Conservation (phyloP, 2,888 invertebrate genomes). For the Ochropacha duplaris region DNA sequence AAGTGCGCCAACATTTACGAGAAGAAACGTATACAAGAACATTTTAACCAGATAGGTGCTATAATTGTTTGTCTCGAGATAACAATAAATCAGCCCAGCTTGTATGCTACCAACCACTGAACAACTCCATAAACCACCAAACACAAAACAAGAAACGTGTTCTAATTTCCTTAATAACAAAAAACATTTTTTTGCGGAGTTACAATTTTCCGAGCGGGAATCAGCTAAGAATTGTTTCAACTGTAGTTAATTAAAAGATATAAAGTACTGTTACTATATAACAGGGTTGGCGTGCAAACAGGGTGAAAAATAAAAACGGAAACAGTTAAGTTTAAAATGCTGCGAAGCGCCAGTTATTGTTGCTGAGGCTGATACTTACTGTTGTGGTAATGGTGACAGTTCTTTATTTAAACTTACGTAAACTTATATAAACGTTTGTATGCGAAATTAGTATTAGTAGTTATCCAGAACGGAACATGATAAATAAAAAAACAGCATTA, state of each 20-base stretch:
- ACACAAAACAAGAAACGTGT: constrained; percentile 38
- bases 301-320: constrained; percentile 1
- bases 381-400: too few relatives aligned
- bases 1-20: neutral
- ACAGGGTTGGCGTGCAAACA: constrained; percentile 8
- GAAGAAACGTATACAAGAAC: too few relatives aligned
- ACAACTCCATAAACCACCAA: constrained; percentile 22
- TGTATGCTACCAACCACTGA: neutral
- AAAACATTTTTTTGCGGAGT: constrained; percentile 36
- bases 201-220: constrained; percentile 23
- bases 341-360: neutral
- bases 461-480: too few relatives aligned
- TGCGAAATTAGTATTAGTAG: too few relatives aligned
- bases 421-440: too few relatives aligned
- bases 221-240: constrained; percentile 37
- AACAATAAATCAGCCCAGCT: neutral
- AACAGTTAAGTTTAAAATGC: constrained; percentile 1
- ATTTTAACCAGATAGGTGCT: too few relatives aligned
- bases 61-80: neutral
- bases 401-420: too few relatives aligned
- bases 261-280: constrained; percentile 31
- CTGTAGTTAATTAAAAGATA: constrained; percentile 52
- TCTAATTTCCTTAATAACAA: constrained; percentile 29
- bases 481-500: too few relatives aligned
- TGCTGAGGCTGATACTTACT: neutral